Conservation (phyloP, 2,113 vertebrate species). For the Romanogobio albipinnatus region DNA sequence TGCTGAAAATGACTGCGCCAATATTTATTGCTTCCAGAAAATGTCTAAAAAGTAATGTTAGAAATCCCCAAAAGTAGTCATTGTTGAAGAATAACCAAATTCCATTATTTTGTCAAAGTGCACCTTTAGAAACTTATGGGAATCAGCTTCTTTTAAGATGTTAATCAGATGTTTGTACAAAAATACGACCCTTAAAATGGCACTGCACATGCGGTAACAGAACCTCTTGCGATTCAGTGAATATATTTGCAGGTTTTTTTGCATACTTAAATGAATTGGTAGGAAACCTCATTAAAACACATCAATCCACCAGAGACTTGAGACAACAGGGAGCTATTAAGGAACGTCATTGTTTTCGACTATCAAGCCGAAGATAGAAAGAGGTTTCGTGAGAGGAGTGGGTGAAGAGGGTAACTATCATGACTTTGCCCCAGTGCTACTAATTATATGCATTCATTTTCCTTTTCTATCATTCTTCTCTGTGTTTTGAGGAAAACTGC, state of each 20-base stretch:
- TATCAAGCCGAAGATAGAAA: neutral
- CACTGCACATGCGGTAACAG: neutral
- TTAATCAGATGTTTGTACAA: neutral
- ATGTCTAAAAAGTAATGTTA: neutral
- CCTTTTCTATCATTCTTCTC: neutral
- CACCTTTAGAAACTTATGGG: too few species aligned
- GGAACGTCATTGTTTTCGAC: neutral
- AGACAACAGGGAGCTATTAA: slow-evolving; percentile 13
- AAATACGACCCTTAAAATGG: neutral
- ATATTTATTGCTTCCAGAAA: neutral
- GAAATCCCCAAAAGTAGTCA: neutral
- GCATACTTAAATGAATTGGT: neutral
- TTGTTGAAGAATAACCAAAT: neutral
- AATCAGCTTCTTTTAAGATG: neutral
- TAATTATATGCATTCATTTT: neutral
- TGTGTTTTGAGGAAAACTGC: neutral
- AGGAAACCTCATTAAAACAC: neutral
- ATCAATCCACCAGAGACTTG: slow-evolving; percentile 8
- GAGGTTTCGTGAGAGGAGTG: neutral
- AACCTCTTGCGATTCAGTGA: neutral
- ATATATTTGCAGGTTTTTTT: neutral
- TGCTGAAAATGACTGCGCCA: neutral
- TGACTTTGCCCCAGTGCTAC: neutral
- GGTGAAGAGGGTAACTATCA: neutral
- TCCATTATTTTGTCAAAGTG: neutral